Evolutionary conservation across 2,113 vertebrate species (phyloP).

Genomic region (Takifugu bimaculatus): DNA sequence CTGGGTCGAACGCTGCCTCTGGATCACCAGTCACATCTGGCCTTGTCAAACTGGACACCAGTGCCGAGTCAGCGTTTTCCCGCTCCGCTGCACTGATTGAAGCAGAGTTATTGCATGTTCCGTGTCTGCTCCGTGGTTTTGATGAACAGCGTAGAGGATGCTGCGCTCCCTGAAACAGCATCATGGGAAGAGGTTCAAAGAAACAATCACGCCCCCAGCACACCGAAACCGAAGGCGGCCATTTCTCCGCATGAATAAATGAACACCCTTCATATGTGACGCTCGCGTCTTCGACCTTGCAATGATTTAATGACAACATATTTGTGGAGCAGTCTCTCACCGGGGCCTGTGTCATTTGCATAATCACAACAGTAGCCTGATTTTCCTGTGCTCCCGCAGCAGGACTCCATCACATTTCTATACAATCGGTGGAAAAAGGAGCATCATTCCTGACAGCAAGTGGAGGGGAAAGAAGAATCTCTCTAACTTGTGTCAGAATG

Average conservation of each 20-base stretch:
- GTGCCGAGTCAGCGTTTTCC: no score
- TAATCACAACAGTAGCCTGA: background rate
- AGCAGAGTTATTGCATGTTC: no score
- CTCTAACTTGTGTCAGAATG: no score
- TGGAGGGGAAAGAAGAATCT: no score
- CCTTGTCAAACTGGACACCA: no score
- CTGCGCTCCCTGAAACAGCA: no score
- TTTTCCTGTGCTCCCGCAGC: background rate
- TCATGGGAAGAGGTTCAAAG: no score
- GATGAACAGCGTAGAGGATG: no score
- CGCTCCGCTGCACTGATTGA: no score
- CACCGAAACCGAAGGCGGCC: background rate
- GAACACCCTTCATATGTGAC: background rate
- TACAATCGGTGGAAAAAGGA: background rate
- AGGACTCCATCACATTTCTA: conserved; percentile 6
- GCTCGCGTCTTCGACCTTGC: background rate
- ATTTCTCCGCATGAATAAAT: background rate
- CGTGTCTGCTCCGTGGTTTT: no score
- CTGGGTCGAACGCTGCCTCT: no score
- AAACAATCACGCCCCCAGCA: background rate
- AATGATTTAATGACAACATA: conserved; percentile 10
- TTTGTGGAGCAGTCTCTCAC: conserved; percentile 7
- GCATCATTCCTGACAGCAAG: background rate
- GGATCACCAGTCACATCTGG: no score
- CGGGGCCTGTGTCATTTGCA: conserved; percentile 17